Percentiles rank a stretch among this genome's conserved stretches.
These are phyloP conservation scores for Cephus cinctus DNA, from an alignment of 1,140 invertebrate species.

Conservation along the genomic window DNA sequence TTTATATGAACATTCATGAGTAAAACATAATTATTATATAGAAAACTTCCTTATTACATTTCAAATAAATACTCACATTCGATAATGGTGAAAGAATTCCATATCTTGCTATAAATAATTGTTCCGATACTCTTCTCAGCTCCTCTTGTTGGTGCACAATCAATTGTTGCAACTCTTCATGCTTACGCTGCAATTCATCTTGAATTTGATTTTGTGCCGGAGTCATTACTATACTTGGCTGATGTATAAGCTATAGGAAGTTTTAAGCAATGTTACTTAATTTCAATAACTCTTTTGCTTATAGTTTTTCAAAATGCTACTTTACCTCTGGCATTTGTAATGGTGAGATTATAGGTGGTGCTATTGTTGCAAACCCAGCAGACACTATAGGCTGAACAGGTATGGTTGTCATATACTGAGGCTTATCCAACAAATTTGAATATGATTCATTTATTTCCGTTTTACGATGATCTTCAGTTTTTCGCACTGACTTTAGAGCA, in stretches of 20 bases:
- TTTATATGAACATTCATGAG: constrained; percentile 3
- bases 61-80: constrained; percentile 54
- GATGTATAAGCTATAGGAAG: constrained; percentile 52
- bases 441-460: constrained; percentile 27
- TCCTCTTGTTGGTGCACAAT: constrained; percentile 86
- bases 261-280: too few relatives aligned
- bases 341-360: constrained; percentile 19
- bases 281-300: too few relatives aligned
- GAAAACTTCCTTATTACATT: constrained; percentile 5
- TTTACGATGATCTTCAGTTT: constrained; percentile 14
- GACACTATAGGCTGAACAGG: constrained; percentile 61
- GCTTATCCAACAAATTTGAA: constrained; percentile 58
- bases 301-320: too few relatives aligned
- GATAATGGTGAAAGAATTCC: constrained; percentile 69
- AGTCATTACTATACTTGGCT: constrained; percentile 60
- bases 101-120: constrained; percentile 79
- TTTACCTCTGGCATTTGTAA: constrained; percentile 36
- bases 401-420: constrained; percentile 64
- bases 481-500: constrained; percentile 22
- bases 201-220: constrained; percentile 65
- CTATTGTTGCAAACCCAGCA: constrained; percentile 35
- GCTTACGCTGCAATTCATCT: constrained; percentile 78
- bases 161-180: constrained; percentile 79
- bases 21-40: constrained; percentile 10
- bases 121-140: constrained; percentile 77